These are phyloP conservation scores for Paedocypris micromegethes DNA, from an alignment of 2,797 vertebrate species.

Conservation along the genomic window DNA sequence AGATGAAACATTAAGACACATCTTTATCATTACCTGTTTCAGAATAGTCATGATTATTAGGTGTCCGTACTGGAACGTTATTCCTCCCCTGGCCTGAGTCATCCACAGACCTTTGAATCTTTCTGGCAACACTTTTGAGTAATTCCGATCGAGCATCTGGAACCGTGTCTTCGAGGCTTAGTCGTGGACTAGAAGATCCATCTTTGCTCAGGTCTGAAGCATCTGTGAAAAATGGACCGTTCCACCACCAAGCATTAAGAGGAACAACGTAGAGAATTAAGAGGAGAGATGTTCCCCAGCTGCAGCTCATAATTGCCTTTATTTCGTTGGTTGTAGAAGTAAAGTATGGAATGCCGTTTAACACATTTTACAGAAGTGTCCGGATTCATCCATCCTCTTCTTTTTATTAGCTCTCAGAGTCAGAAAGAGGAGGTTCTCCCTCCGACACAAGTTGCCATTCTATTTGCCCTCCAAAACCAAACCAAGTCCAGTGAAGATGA, in stretches of 20 bases:
- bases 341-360: slow-evolving; percentile 34
- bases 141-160: slow-evolving; percentile 62
- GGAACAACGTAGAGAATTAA: slow-evolving; percentile 46
- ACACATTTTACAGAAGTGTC: slow-evolving; percentile 47
- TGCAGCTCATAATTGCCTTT: slow-evolving; percentile 38
- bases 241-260: slow-evolving; percentile 55
- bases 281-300: slow-evolving; percentile 43
- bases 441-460: slow-evolving; percentile 27
- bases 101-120: slow-evolving; percentile 60
- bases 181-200: neutral
- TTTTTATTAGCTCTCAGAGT: slow-evolving; percentile 27
- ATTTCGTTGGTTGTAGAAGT: slow-evolving; percentile 45
- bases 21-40: slow-evolving; percentile 53
- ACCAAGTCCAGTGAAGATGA: neutral
- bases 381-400: slow-evolving; percentile 34
- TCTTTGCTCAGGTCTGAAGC: neutral
- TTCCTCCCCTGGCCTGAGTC: slow-evolving; percentile 54
- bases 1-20: slow-evolving; percentile 22
- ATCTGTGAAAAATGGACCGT: accelerated
- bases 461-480: slow-evolving; percentile 1
- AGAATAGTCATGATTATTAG: slow-evolving; percentile 31
- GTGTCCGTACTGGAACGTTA: slow-evolving; percentile 41
- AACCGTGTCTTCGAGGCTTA: slow-evolving; percentile 48
- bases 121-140: slow-evolving; percentile 59
- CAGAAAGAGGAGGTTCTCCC: slow-evolving; percentile 40